A percentile compares a stretch with the other conserved stretches of the same genome.
phyloP scores from a whole-genome alignment of 2,113 vertebrate species.

The Microcebus ravelobensis region DNA sequence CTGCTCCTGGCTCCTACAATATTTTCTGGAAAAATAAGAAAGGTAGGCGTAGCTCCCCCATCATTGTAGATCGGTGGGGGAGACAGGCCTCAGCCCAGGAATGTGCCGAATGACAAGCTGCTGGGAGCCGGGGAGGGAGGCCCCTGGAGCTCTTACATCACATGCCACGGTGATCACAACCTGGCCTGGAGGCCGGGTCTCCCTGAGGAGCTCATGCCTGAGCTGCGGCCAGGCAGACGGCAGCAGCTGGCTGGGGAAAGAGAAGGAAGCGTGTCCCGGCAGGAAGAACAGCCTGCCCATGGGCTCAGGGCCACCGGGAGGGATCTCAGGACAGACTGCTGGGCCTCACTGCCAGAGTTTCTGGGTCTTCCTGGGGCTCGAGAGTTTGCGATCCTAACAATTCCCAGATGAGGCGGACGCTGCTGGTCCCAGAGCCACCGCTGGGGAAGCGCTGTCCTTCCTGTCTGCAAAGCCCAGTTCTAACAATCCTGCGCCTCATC shows the following conservation, averaged over 20 bases:
- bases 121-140: not conserved
- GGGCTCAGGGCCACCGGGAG: not conserved
- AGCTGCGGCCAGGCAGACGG: not conserved
- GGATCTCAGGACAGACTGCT: not conserved
- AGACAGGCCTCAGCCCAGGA: not conserved
- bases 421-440: not conserved
- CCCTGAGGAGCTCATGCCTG: not conserved
- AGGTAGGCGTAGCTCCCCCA: not conserved
- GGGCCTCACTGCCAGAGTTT: not conserved
- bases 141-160: not conserved
- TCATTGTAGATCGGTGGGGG: too few species aligned
- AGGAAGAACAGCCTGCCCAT: not conserved
- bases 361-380: not conserved
- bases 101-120: not conserved
- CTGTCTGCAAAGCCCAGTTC: not conserved
- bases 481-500: not conserved
- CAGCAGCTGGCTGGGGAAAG: not conserved
- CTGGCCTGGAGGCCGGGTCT: not conserved
- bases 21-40: too few species aligned
- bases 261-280: not conserved
- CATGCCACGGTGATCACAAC: fast-evolving
- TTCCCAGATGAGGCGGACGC: not conserved
- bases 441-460: not conserved
- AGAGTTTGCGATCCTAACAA: not conserved
- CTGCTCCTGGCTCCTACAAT: too few species aligned